These are phyloP conservation scores for Drymonia ruficornis DNA, from an alignment of 2,888 invertebrate genomes.

Conservation along the genomic window DNA sequence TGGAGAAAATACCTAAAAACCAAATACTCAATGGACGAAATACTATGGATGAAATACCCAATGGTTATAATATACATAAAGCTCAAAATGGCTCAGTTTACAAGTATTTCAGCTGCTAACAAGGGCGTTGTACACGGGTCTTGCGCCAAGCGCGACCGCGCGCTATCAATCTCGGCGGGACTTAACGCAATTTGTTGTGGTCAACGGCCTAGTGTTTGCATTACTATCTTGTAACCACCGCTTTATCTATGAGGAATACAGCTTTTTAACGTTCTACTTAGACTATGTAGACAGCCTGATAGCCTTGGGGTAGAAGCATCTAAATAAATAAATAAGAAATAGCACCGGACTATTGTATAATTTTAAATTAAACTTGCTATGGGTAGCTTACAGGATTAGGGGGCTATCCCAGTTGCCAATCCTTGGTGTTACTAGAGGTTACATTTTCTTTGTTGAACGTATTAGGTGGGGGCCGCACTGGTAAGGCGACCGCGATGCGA, in stretches of 20 bases:
- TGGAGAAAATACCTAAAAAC: no score
- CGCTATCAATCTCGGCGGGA: neutral
- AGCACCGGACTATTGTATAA: neutral
- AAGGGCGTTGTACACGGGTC: neutral
- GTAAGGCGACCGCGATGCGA: no score
- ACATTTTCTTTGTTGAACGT: no score
- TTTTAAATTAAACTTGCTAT: no score
- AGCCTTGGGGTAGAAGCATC: neutral
- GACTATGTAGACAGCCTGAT: no score
- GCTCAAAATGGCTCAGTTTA: neutral
- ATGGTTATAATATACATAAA: neutral
- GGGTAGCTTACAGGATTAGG: no score
- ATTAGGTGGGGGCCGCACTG: no score
- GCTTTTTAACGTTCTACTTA: neutral
- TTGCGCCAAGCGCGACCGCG: neutral
- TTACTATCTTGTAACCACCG: slow-evolving; percentile 9
- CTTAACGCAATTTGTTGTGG: slow-evolving; percentile 26
- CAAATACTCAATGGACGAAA: no score
- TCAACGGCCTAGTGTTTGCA: slow-evolving; percentile 14
- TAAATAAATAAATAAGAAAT: neutral
- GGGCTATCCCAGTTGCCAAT: no score
- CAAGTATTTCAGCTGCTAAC: neutral
- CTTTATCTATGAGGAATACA: slow-evolving; percentile 12
- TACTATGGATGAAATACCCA: no score
- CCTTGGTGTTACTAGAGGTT: no score